A percentile compares a stretch with the other conserved stretches of the same genome.
Evolutionary conservation across 2,113 vertebrate species (phyloP).

Genomic region (Eira barbara): DNA sequence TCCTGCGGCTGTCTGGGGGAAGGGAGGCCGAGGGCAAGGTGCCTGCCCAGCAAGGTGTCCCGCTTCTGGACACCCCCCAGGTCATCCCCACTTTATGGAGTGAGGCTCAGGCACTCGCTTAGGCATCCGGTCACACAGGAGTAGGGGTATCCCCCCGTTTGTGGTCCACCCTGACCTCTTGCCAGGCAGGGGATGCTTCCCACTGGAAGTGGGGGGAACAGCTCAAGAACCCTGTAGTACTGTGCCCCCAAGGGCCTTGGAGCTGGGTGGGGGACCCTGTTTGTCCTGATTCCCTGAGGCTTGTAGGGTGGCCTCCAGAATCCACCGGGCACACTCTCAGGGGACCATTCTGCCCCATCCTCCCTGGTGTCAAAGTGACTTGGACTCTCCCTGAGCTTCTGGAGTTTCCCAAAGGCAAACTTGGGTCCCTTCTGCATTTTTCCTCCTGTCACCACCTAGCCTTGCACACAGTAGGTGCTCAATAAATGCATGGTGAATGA

Average conservation of each 20-base stretch:
- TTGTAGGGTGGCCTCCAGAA: not conserved
- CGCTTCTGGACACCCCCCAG: not conserved
- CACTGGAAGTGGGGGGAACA: not conserved
- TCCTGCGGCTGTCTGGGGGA: not conserved
- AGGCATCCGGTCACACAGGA: not conserved
- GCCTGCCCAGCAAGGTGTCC: not conserved
- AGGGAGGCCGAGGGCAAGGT: not conserved
- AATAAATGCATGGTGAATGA: not conserved
- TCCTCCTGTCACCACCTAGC: not conserved
- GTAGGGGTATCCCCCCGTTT: accelerated
- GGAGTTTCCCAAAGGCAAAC: not conserved
- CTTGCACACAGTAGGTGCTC: not conserved
- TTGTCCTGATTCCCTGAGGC: not conserved
- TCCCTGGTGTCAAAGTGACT: not conserved
- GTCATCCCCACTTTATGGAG: not conserved
- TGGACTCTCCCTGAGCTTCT: not conserved
- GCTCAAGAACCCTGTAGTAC: not conserved
- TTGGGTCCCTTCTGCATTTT: not conserved
- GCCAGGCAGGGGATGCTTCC: not conserved
- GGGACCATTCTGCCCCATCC: not conserved
- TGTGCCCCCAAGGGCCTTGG: not conserved
- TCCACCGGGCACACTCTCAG: too few species aligned
- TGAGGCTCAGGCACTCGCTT: not conserved
- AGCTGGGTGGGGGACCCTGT: not conserved
- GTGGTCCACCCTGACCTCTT: not conserved